phyloP scores from a whole-genome alignment of 2,113 vertebrate species.

The Chaenocephalus aceratus region DNA sequence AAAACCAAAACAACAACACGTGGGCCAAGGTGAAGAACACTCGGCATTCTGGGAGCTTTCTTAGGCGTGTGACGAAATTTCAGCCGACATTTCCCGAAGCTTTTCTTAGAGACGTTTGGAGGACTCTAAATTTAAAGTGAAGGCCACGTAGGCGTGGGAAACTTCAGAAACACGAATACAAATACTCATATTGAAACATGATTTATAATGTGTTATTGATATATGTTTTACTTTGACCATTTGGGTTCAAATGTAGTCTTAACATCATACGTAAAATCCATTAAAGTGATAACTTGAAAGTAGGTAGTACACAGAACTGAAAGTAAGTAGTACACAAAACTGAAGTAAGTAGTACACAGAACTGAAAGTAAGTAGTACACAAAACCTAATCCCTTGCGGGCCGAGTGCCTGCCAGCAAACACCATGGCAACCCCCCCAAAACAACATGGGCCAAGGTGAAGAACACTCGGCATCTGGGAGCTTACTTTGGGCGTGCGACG shows the following conservation, averaged over 20 bases:
- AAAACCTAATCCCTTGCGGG: constrained; percentile 71
- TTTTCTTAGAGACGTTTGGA: background rate
- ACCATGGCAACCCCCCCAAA: constrained; percentile 44
- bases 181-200: no score
- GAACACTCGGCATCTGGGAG: constrained; percentile 7
- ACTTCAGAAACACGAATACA: no score
- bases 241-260: no score
- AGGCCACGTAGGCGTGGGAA: background rate
- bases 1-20: constrained; percentile 19
- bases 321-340: no score
- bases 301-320: no score
- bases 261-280: no score
- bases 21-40: constrained; percentile 19
- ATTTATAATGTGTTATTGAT: no score
- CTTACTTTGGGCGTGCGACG: constrained; percentile 10
- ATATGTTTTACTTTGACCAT: no score
- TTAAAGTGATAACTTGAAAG: no score
- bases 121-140: background rate
- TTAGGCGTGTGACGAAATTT: constrained; percentile 11
- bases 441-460: constrained; percentile 28
- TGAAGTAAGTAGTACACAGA: no score
- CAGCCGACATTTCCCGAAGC: constrained; percentile 24
- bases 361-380: no score
- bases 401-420: constrained; percentile 48
- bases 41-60: constrained; percentile 27